Evolutionary conservation across 1,140 invertebrate genomes (phyloP).

Genomic region (Nomia melanderi): DNA sequence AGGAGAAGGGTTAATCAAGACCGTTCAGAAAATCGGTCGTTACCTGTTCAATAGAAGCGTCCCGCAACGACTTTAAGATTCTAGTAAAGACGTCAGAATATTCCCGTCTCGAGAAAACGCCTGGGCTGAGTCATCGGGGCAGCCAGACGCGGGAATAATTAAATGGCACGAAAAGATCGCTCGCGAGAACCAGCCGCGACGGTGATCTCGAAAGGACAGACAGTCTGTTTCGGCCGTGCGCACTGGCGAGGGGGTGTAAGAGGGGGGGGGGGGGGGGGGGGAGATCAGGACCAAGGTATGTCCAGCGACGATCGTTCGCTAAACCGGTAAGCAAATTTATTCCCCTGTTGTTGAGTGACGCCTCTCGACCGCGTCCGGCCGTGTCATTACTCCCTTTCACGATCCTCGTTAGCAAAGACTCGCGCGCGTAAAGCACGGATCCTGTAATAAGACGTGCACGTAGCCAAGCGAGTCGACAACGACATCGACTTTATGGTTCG

Average conservation of each 20-base stretch:
- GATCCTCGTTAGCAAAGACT: slow-evolving; percentile 74
- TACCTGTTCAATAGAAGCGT: neutral
- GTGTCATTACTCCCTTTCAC: slow-evolving; percentile 79
- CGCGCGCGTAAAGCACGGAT: slow-evolving; percentile 57
- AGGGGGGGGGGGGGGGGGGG: neutral
- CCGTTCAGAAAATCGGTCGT: neutral
- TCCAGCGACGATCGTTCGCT: slow-evolving; percentile 64
- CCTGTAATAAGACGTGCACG: slow-evolving; percentile 56
- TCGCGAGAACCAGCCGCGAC: neutral
- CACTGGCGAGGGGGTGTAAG: neutral
- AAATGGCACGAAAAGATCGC: neutral
- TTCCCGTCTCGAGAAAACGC: neutral
- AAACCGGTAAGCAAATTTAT: slow-evolving; percentile 79
- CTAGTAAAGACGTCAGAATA: neutral
- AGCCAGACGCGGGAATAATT: slow-evolving; percentile 2
- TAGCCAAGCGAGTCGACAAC: slow-evolving; percentile 49
- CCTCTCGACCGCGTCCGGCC: slow-evolving; percentile 74
- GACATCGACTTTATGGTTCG: slow-evolving; percentile 42
- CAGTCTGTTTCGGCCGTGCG: neutral
- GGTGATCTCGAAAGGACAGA: slow-evolving; percentile 12
- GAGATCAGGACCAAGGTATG: slow-evolving; percentile 8
- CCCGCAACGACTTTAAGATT: neutral
- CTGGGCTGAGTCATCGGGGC: neutral
- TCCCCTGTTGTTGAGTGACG: slow-evolving; percentile 66
- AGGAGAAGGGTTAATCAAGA: too few relatives aligned